phyloP scores from a whole-genome alignment of 2,797 vertebrate genomes.

The Protosalanx chinensis region DNA sequence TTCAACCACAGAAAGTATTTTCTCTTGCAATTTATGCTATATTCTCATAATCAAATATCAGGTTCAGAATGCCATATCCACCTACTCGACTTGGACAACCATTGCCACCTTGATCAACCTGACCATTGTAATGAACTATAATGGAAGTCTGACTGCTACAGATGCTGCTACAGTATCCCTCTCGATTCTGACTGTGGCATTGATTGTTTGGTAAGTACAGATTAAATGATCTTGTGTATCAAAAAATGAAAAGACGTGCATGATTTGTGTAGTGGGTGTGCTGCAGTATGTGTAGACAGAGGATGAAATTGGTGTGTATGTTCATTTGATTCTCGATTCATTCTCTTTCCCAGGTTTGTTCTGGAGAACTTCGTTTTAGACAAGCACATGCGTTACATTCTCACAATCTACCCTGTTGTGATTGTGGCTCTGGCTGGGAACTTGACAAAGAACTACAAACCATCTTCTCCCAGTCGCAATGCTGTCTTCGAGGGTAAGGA shows the following conservation, averaged over 20 bases:
- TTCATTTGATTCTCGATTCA: neutral
- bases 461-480: constrained; percentile 48
- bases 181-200: constrained; percentile 47
- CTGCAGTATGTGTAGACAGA: neutral
- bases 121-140: constrained; percentile 67
- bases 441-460: constrained; percentile 58
- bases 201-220: constrained; percentile 60
- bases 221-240: neutral
- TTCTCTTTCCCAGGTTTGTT: constrained; percentile 64
- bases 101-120: constrained; percentile 79
- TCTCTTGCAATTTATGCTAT: fast-evolving
- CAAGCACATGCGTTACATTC: constrained; percentile 76
- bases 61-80: constrained; percentile 80
- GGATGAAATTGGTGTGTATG: neutral
- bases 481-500: constrained; percentile 69
- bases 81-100: constrained; percentile 80
- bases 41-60: constrained; percentile 28
- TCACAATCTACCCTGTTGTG: constrained; percentile 75
- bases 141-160: constrained; percentile 51
- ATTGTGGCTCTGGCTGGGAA: constrained; percentile 75
- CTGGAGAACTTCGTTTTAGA: constrained; percentile 77
- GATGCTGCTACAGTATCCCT: constrained; percentile 59
- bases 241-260: neutral
- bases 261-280: neutral
- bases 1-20: neutral